phyloP scores from a whole-genome alignment of 2,797 vertebrate genomes.

The Threskiornis aethiopicus region DNA sequence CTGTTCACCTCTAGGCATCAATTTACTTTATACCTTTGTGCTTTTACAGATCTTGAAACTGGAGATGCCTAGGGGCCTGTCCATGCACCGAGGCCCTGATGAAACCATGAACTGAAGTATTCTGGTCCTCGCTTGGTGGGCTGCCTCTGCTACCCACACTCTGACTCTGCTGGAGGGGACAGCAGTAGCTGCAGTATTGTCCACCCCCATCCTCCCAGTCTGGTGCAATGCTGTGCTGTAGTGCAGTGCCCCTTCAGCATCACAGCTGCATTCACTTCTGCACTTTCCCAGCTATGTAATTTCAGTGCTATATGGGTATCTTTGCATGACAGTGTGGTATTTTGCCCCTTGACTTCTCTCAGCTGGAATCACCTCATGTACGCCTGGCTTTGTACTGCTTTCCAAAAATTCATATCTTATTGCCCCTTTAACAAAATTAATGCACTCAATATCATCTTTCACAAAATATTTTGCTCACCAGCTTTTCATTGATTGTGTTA shows the following conservation, averaged over 20 bases:
- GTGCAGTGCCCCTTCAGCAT: rapidly evolving
- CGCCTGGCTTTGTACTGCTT: not conserved
- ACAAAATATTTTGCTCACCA: not conserved
- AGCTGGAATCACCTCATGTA: not conserved
- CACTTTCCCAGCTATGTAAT: not conserved
- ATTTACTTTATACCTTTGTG: not conserved
- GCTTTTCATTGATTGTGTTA: not conserved
- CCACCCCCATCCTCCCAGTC: not conserved
- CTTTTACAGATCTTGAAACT: not conserved
- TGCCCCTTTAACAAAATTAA: not conserved
- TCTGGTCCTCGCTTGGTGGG: not conserved
- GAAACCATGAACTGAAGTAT: not conserved
- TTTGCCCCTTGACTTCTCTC: not conserved
- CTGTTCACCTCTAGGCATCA: not conserved
- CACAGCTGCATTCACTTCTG: not conserved
- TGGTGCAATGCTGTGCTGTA: not conserved
- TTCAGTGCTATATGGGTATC: not conserved
- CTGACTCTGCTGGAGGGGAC: not conserved
- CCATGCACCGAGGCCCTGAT: not conserved
- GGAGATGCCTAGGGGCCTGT: not conserved
- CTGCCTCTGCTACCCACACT: not conserved
- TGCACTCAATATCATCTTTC: not conserved
- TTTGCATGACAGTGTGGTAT: not conserved
- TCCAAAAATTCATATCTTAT: not conserved
- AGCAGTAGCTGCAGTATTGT: not conserved